Base-by-base conservation (phyloP, 2,113 vertebrate species). In the Heterotilapia buettikoferi region DNA sequence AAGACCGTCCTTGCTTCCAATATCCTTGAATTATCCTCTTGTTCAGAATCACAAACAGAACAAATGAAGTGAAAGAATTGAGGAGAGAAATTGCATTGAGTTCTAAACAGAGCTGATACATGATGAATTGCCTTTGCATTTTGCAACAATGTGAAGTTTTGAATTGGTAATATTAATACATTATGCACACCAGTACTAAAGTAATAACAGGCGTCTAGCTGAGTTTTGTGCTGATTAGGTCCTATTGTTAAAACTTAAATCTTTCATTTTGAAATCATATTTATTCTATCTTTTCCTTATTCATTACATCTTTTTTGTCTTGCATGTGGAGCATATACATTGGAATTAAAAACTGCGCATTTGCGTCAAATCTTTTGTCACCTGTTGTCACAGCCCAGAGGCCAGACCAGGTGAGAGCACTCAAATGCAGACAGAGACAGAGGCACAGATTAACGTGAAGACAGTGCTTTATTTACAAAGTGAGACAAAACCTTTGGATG, bases 1-100 rank as follows among this genome's bases (percentile, higher is more conserved):
- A 31, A 50, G 16, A 9, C 0, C 0, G 2, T 73, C 43, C 21
- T 29, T 73, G 40, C 68, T 47, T 73, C 0, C 40, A 47, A 10
- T 18, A 73, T 18, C 14, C 40, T 7, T 29, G 14, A 76, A 76
- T 24, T 29, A 18, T 47, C 24, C 9, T 45, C 24, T 73, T 11
- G 40, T 29, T 47, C 68, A 19, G 21, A 76, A 10, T 76, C 71
- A 47, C 21, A 76, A 50, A 50, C 14, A 31, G 9, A 47, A 76
- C 6, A 78, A 47, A 50, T 50, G 3, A 29, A 31, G 43, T 78
- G 14, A 19, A 76, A 50, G 16, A 50, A 76, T 12, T 76, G 6
- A 19, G 13, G 40, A 73, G 16, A 50, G 16, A 4, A 78, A 73
- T 4, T 76, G 43, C 45, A 76, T 8, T 29, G 24, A 76, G 68